Percentiles rank a stretch among this genome's conserved stretches.
Conservation (phyloP, 2,113 vertebrate genomes). For the Rostratula benghalensis region DNA sequence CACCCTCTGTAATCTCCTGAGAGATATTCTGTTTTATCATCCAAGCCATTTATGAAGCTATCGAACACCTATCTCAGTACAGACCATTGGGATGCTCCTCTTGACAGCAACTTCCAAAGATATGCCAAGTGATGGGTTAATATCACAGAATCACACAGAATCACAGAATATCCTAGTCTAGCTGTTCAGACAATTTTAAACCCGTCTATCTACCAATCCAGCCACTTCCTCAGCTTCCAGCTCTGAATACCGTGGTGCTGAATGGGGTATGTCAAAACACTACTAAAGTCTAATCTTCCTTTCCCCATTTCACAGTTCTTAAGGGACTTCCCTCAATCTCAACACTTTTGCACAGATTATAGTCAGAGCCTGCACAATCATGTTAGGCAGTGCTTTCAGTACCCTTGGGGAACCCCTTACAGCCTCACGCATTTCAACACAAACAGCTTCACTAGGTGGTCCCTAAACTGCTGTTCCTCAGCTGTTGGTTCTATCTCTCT, state of each 20-base stretch:
- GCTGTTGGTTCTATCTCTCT: neutral
- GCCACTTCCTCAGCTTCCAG: neutral
- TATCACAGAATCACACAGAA: no score
- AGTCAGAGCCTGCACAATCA: neutral
- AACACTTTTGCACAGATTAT: neutral
- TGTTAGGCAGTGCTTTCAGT: neutral
- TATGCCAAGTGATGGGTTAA: neutral
- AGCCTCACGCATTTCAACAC: neutral
- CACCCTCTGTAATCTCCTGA: neutral
- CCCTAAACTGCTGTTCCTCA: neutral
- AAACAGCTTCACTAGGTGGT: neutral
- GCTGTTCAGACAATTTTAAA: neutral
- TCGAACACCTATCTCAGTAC: neutral
- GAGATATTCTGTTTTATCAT: neutral
- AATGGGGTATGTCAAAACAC: neutral
- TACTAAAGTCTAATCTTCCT: neutral
- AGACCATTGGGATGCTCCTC: neutral
- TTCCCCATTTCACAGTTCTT: neutral
- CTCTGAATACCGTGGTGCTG: neutral
- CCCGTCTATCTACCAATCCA: neutral
- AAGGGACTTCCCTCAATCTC: neutral
- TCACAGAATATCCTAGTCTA: neutral
- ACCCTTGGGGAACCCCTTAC: neutral
- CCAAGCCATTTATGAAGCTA: neutral
- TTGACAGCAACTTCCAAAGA: neutral